Base-by-base conservation (phyloP, 1,140 invertebrate genomes). In the Lordiphosa mommai region DNA sequence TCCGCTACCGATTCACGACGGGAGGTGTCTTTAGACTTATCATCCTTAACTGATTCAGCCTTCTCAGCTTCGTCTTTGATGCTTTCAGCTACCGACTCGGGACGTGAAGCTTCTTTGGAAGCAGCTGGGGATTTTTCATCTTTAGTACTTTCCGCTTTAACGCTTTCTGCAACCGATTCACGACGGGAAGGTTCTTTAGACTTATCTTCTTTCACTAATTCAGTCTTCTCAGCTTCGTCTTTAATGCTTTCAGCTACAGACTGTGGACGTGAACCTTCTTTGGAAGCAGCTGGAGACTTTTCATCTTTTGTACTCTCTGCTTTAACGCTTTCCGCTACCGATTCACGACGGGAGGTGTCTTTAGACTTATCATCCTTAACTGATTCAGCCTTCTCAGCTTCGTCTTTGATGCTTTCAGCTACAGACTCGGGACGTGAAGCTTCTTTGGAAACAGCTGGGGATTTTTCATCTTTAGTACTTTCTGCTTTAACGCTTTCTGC, bases 361-460 rank as follows among this genome's bases (percentile, higher is more conserved):
- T 43, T 50, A 3, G 49, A 50, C 30, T 48, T 43, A 3, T 34
- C 37, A 37, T 52, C 48, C 23, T 32, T 44, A 8, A 27, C 29
- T 4, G 13, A 10, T 40, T 44, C 46, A 4, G 57, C 12, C 7
- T 60, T 48, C 2, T 41, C 41, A 1, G 49, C 12, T 16, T 69
- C 61, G 7, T 58, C 64, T 12, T 71, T 61, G 1, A 14, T 1
- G 8, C 58, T 73, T 12, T 59, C 60, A 0, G 40, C 55, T 0
- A 66, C 60, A 3, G 85, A 87, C 32, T 44, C 63, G 4, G 67
- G 65, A 3, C 71, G 37, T 0, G 82, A 76, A 0, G 51, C 43
- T 52, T 70, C 73, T 10, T 79, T 69, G 1, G 74, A 85, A n/a
- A 46, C 49, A 9, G 14, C 5, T 0, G 30, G 20, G 2, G 76